phyloP scores from a whole-genome alignment of 2,888 invertebrate genomes.

The Sepioteuthis lessoniana region DNA sequence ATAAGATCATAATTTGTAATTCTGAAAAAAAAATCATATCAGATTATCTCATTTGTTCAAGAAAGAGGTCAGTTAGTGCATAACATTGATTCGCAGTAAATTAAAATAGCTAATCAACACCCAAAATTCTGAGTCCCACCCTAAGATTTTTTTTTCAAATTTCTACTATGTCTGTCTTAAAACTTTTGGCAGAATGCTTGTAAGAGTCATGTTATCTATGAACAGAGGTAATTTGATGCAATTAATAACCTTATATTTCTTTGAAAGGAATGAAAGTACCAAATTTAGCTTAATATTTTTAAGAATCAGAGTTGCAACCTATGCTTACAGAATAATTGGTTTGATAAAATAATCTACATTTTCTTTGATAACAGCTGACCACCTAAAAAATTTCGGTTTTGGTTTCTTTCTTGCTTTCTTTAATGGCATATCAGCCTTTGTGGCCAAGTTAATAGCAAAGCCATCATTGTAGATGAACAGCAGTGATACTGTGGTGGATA shows the following conservation, averaged over 20 bases:
- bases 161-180: background rate
- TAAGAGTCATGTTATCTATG: background rate
- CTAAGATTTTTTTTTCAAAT: background rate
- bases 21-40: background rate
- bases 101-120: background rate
- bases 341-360: too few species aligned
- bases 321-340: background rate
- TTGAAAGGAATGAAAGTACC: background rate
- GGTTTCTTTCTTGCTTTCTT: too few species aligned
- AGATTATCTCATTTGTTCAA: background rate
- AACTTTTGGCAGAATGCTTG: background rate
- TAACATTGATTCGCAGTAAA: background rate
- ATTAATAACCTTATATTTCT: background rate
- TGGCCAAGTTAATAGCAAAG: too few species aligned
- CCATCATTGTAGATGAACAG: too few species aligned
- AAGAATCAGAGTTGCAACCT: background rate
- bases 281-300: background rate
- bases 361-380: too few species aligned
- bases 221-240: background rate
- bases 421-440: too few species aligned
- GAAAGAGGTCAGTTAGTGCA: background rate
- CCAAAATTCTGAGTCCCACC: background rate
- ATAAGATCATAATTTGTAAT: background rate
- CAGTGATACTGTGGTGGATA: too few species aligned
- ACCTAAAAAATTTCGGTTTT: too few species aligned